A percentile compares a stretch with the other conserved stretches of the same genome.
Conservation (phyloP, 2,797 vertebrate genomes). For the Forpus xanthops region DNA sequence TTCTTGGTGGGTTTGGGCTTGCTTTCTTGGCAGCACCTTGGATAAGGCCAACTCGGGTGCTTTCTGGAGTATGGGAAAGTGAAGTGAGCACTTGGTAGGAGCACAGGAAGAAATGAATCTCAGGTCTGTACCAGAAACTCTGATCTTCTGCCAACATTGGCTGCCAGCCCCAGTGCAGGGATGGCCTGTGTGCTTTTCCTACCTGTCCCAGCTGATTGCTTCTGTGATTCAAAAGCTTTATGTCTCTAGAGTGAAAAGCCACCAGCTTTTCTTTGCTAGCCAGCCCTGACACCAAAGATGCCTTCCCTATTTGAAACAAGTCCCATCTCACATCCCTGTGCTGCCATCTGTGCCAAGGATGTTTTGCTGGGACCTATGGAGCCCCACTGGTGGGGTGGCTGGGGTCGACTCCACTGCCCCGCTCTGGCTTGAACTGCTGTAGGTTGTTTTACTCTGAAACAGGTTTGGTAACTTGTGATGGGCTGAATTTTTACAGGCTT, state of each 20-base stretch:
- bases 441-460: constrained; percentile 42
- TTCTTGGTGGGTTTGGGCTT: not conserved
- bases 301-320: not conserved
- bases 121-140: not conserved
- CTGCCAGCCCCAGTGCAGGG: not conserved
- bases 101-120: not conserved
- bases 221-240: not conserved
- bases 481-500: constrained; percentile 51
- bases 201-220: not conserved
- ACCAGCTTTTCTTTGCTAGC: not conserved
- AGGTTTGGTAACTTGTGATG: constrained; percentile 58
- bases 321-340: fast-evolving
- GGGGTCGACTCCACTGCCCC: not conserved
- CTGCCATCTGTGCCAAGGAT: not conserved
- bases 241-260: not conserved
- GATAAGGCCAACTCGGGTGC: not conserved
- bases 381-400: not conserved
- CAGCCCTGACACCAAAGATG: not conserved
- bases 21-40: not conserved
- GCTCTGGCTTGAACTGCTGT: not conserved
- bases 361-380: not conserved
- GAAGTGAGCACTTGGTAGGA: not conserved
- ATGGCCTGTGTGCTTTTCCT: fast-evolving
- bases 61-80: not conserved
- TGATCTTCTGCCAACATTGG: not conserved